Percentiles rank a stretch among this genome's conserved stretches.
These are phyloP conservation scores for Atta cephalotes DNA, from an alignment of 1,140 invertebrate species.

Conservation along the genomic window DNA sequence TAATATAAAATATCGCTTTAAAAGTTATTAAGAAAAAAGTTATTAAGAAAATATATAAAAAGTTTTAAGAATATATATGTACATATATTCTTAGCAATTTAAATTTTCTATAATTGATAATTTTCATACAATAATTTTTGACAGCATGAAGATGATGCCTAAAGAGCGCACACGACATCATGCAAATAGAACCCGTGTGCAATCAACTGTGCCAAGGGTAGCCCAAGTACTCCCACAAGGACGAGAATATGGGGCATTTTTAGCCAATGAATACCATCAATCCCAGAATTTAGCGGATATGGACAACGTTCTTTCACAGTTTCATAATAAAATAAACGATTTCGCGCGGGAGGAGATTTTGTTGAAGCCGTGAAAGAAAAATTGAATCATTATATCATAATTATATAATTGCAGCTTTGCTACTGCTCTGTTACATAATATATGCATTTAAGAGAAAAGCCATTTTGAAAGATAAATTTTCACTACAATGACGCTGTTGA, in stretches of 20 bases:
- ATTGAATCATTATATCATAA: not conserved
- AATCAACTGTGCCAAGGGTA: slow-evolving; percentile 53
- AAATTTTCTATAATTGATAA: not conserved
- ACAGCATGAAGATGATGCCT: slow-evolving; percentile 13
- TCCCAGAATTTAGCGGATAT: slow-evolving; percentile 72
- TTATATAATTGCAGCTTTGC: slow-evolving; percentile 10
- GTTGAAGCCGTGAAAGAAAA: slow-evolving; percentile 76
- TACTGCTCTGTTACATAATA: not conserved
- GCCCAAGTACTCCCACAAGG: slow-evolving; percentile 68
- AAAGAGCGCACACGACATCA: slow-evolving; percentile 73
- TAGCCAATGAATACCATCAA: slow-evolving; percentile 68
- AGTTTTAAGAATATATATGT: not conserved
- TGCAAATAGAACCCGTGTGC: slow-evolving; percentile 61
- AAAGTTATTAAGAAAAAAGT: not conserved
- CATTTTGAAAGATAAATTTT: slow-evolving; percentile 2
- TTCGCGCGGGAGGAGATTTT: slow-evolving; percentile 80
- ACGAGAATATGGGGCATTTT: slow-evolving; percentile 70
- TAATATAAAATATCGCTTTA: slow-evolving; percentile 3
- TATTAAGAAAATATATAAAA: not conserved
- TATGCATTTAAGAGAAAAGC: not conserved
- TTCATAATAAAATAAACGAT: slow-evolving; percentile 77
- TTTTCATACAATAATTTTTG: slow-evolving; percentile 16
- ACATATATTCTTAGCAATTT: not conserved
- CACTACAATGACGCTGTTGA: not conserved
- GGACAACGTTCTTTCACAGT: slow-evolving; percentile 69